A percentile compares a stretch with the other conserved stretches of the same genome.
These are phyloP conservation scores for Amblyjoppa fuscipennis DNA, from an alignment of 2,888 invertebrate genomes.

Conservation along the genomic window DNA sequence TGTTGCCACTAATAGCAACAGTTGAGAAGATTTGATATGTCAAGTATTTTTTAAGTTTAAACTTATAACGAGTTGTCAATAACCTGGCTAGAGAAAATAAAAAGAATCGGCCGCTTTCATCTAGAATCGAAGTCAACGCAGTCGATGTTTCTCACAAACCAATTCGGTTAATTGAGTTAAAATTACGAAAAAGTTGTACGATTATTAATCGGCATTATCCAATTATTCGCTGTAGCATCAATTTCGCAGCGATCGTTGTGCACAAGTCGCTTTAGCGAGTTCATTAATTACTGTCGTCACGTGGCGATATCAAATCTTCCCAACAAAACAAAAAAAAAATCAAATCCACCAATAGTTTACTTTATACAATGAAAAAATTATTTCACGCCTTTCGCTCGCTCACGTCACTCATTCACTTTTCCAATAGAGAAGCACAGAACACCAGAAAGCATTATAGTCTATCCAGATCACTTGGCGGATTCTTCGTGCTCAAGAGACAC, in stretches of 20 bases:
- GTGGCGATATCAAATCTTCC: slow-evolving; percentile 59
- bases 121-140: neutral
- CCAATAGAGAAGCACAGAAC: slow-evolving; percentile 55
- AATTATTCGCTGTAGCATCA: neutral
- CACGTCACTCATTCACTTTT: slow-evolving; percentile 18
- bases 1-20: slow-evolving; percentile 10
- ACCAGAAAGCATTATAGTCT: slow-evolving; percentile 57
- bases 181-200: neutral
- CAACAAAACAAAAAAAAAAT: slow-evolving; percentile 12
- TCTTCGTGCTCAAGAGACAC: slow-evolving; percentile 59
- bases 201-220: neutral
- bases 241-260: neutral
- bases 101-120: slow-evolving; percentile 5
- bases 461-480: slow-evolving; percentile 52
- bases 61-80: neutral
- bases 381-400: neutral
- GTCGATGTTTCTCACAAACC: neutral
- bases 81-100: neutral
- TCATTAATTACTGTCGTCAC: neutral
- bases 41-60: neutral
- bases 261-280: neutral
- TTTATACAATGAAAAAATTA: slow-evolving; percentile 41
- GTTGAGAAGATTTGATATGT: slow-evolving; percentile 45
- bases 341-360: slow-evolving; percentile 16
- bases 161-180: neutral